Percentiles rank a stretch among this genome's conserved stretches.
phyloP scores from a whole-genome alignment of 2,113 vertebrate species.

The Cinclus mexicanus region DNA sequence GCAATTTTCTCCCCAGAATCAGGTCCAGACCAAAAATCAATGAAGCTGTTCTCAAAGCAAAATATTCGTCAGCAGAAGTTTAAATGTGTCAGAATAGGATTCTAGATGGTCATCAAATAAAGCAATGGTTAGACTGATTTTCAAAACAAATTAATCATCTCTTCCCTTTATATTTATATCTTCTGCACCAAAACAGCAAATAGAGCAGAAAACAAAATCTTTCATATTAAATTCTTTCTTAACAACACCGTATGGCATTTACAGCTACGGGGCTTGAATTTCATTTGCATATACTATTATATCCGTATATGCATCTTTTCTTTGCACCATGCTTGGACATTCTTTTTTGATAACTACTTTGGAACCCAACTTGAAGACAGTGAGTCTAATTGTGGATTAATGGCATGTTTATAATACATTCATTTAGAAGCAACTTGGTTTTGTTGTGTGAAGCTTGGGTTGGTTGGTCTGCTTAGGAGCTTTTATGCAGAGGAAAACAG shows the following conservation, averaged over 20 bases:
- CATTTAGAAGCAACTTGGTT: neutral
- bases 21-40: conserved; percentile 9
- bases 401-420: neutral
- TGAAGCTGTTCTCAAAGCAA: neutral
- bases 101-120: conserved; percentile 15
- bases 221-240: neutral
- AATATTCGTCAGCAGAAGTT: neutral
- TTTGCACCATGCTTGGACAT: neutral
- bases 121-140: neutral
- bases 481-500: neutral
- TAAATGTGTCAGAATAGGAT: neutral
- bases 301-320: neutral
- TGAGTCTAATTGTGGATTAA: neutral
- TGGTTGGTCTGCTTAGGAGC: neutral
- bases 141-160: conserved; percentile 23
- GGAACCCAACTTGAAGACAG: neutral
- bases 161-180: neutral
- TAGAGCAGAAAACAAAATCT: conserved; percentile 20
- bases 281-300: neutral
- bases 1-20: neutral
- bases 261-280: conserved; percentile 21
- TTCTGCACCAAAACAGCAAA: neutral
- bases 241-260: neutral
- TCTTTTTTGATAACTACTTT: neutral
- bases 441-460: neutral